Base-by-base conservation (phyloP, 2,888 invertebrate species). In the Zeuzera pyrina region DNA sequence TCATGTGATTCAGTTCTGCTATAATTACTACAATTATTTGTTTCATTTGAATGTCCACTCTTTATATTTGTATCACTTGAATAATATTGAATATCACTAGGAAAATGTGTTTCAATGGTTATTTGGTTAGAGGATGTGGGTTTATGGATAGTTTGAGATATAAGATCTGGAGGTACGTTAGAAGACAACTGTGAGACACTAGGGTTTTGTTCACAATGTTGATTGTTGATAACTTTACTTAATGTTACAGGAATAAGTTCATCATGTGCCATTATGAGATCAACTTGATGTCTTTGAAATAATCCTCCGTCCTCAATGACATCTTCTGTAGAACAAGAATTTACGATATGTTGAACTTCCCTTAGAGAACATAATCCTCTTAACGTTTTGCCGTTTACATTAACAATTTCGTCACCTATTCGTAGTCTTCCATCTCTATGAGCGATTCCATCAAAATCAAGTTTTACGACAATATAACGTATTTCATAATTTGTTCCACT, bases 391-490 rank as follows among this genome's bases (percentile, higher is more conserved):
- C 94, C 94, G 66, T 95, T 95, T 15, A 95, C 92, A 70, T 93
- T 92, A 7, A 95, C 90, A 42, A 96, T 91, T 85, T 95, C 94
- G 71, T 96, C 96, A 8, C 94, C 94, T 36, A 93, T 86, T 51
- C 89, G 86, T 39, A 97, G 85, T 49, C 92, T 87, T 12, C 93
- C 93, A 63, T 94, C 92, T 70, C 93, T 92, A 42, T 88, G 87
- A 13, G 89, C 89, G 63, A 89, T 86, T 30, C 89, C 89, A 41
- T 86, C 87, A 27, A 85, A 77, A 45, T 89, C 88, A 29, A 90
- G 73, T 54, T 88, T 88, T 12, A 88, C 86, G 35, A 89, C 85
- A 37, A 88, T 84, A 47, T 88, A 87, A 14, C 88, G 77, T 42
- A 86, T 85, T 68, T 89, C 88, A 47, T 76, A 86, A 50, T 86